A percentile compares a stretch with the other conserved stretches of the same genome.
These are phyloP conservation scores for Antheraea assamensis DNA, from an alignment of 2,888 invertebrate genomes.

Conservation along the genomic window DNA sequence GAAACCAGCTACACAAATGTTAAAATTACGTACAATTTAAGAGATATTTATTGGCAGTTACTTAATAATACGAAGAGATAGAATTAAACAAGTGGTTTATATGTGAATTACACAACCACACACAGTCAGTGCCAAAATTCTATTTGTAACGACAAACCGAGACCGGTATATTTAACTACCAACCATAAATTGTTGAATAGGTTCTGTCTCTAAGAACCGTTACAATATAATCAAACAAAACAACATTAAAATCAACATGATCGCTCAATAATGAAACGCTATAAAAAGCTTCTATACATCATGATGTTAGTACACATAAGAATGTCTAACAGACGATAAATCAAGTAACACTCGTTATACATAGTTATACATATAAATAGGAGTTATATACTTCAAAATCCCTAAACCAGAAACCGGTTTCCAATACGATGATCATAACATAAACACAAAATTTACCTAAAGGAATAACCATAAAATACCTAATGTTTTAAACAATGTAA, in stretches of 20 bases:
- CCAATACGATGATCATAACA: background rate
- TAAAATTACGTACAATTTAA: slow-evolving; percentile 2
- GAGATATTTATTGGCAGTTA: slow-evolving; percentile 29
- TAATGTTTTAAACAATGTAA: background rate
- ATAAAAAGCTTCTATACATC: slow-evolving; percentile 13
- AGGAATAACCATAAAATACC: background rate
- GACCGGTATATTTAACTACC: slow-evolving; percentile 80
- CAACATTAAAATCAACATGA: slow-evolving; percentile 34
- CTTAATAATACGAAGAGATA: slow-evolving; percentile 58
- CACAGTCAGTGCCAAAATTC: slow-evolving; percentile 81
- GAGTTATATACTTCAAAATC: background rate
- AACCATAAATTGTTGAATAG: slow-evolving; percentile 79
- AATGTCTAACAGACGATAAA: slow-evolving; percentile 10
- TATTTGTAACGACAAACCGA: slow-evolving; percentile 80
- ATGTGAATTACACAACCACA: slow-evolving; percentile 79
- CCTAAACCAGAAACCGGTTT: background rate
- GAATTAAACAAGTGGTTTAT: slow-evolving; percentile 75
- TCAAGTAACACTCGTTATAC: background rate
- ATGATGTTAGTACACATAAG: slow-evolving; percentile 4
- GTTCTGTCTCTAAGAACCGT: slow-evolving; percentile 63
- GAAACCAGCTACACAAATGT: background rate
- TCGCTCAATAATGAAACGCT: slow-evolving; percentile 28
- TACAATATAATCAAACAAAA: slow-evolving; percentile 48
- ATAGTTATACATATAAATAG: background rate
- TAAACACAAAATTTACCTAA: background rate